These are phyloP conservation scores for Anguilla anguilla DNA, from an alignment of 2,797 vertebrate genomes.

Conservation along the genomic window DNA sequence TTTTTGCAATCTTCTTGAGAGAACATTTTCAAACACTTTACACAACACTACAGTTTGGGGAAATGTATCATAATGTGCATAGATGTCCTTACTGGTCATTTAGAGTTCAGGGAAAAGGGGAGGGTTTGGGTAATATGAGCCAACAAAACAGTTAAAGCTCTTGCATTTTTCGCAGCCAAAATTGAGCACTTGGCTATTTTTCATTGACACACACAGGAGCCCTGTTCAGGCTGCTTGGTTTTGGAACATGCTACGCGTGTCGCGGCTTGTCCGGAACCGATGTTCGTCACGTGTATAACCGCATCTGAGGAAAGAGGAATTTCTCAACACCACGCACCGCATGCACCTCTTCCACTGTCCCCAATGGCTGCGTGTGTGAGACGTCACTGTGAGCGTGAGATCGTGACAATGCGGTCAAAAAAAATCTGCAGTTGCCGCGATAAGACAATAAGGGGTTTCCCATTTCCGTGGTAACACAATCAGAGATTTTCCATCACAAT, in stretches of 20 bases:
- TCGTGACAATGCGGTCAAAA: neutral
- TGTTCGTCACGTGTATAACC: neutral
- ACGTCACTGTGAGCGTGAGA: neutral
- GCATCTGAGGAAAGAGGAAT: constrained; percentile 7
- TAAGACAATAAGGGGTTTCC: neutral
- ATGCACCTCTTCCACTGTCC: neutral
- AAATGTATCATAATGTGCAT: neutral
- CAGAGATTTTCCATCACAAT: neutral
- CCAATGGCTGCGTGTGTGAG: neutral
- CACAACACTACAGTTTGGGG: too few relatives aligned
- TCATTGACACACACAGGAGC: neutral
- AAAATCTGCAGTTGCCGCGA: neutral
- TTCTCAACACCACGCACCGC: neutral
- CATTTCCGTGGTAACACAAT: neutral
- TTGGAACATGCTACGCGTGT: constrained; percentile 11
- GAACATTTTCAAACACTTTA: too few relatives aligned
- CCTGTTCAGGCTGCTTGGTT: neutral
- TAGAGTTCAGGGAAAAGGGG: neutral
- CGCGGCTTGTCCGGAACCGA: neutral
- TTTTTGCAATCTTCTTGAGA: too few relatives aligned
- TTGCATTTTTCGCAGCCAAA: neutral
- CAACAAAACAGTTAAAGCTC: neutral
- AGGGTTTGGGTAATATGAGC: neutral
- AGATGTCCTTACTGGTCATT: neutral
- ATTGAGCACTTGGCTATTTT: neutral